Evolutionary conservation across 2,113 vertebrate species (phyloP), one percentile per base, ranked within the genome.

Genomic region (Istiophorus platypterus): DNA sequence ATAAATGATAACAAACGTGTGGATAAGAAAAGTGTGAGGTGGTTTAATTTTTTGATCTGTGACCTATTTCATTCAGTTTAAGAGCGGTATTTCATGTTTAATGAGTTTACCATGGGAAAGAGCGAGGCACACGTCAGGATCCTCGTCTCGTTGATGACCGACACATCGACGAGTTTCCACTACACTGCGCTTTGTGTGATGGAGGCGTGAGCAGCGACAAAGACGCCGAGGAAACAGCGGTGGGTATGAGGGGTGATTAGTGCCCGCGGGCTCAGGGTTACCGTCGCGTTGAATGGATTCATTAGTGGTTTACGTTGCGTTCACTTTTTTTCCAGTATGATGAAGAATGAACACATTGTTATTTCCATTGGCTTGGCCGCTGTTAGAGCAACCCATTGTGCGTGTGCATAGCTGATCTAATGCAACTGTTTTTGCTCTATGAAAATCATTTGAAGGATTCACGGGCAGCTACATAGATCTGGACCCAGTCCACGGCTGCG

Each of bases 101-200:
- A 22, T 79, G 51, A 62, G 37, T 81, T 80, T 71, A 76, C 54
- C 34, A 58, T 34, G 27, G 26, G 20, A 62, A 72, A 64, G 54
- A 72, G 27, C 20, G 56, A 69, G 57, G 45, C 42, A n/a, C 78
- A 77, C 84, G 75, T 80, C 77, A 80, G 76, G 83, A 78, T 91
- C 89, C 81, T 80, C 39, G 63, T 84, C 64, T 82, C 42, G 47
- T 89, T 86, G 81, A 69, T 74, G 85, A 76, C 77, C 65, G 68
- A 82, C 20, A n/a, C 51, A 26, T 34, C 37, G 8, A 10, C 26
- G 37, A 73, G 80, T 85, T 90, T 92, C 90, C 90, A 85, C 89
- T 87, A 84, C 90, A 69, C 86, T 90, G 92, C 65, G 90, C 91
- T 94, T 93, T 93, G 93, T 90, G 88, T 91, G 89, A 92, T 73